These are phyloP conservation scores for Agrilus mali DNA, from an alignment of 2,888 invertebrate species.

Conservation along the genomic window DNA sequence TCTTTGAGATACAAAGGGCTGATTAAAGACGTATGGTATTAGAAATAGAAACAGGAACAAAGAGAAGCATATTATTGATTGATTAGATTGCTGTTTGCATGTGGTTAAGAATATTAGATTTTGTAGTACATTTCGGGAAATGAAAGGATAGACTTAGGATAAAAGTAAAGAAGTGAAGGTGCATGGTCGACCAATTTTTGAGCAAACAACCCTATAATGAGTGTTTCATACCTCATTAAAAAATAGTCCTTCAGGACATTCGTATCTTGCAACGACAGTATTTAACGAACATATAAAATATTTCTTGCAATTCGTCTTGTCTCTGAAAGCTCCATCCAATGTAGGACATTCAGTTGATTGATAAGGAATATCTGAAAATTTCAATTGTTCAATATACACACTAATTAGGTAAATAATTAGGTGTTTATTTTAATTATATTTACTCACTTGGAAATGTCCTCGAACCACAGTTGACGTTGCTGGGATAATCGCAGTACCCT, in stretches of 20 bases:
- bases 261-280: constrained; percentile 39
- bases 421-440: constrained; percentile 21
- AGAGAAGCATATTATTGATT: too few species aligned
- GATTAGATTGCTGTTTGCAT: too few species aligned
- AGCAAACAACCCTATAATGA: too few species aligned
- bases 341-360: constrained; percentile 33
- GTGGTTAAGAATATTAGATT: too few species aligned
- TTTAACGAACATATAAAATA: constrained; percentile 48
- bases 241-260: constrained; percentile 44
- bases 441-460: constrained; percentile 36
- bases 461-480: constrained; percentile 48
- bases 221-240: constrained; percentile 22
- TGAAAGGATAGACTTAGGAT: too few species aligned
- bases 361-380: background rate
- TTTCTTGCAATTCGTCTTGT: constrained; percentile 46
- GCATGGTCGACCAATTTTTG: too few species aligned
- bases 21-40: too few species aligned
- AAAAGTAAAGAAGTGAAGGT: too few species aligned
- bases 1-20: too few species aligned
- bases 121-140: too few species aligned
- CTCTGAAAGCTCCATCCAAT: constrained; percentile 48
- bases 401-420: background rate
- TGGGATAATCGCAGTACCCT: constrained; percentile 49
- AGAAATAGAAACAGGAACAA: too few species aligned
- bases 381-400: background rate